Percentiles rank a stretch among this genome's conserved stretches.
Evolutionary conservation across 2,113 vertebrate genomes (phyloP).

Genomic region (Rhinichthys klamathensis): DNA sequence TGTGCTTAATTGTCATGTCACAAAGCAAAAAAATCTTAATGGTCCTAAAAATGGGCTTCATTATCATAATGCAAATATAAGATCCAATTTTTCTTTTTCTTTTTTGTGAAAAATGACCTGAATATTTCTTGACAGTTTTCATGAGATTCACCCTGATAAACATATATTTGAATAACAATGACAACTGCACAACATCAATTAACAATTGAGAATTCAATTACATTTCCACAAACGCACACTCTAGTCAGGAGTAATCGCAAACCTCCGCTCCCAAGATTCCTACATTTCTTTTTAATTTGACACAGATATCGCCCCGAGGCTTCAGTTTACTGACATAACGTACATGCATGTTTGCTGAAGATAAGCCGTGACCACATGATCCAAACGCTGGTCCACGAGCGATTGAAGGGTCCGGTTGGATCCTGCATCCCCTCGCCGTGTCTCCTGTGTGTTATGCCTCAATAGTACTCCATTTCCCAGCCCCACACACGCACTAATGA

Average conservation of each 20-base stretch:
- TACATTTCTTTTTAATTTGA: slow-evolving; percentile 37
- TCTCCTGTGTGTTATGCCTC: slow-evolving; percentile 2
- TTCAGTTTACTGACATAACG: slow-evolving; percentile 3
- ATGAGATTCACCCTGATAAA: not conserved
- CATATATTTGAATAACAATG: not conserved
- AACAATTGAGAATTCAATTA: slow-evolving; percentile 2
- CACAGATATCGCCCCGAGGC: slow-evolving; percentile 15
- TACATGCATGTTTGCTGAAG: slow-evolving; percentile 26
- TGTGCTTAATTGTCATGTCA: not conserved
- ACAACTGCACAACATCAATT: not conserved
- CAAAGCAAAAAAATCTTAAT: not conserved
- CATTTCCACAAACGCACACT: slow-evolving; percentile 3
- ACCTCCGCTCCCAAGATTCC: not conserved
- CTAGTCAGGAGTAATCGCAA: not conserved
- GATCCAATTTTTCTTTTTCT: not conserved
- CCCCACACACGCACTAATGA: slow-evolving; percentile 64
- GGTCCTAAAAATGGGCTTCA: not conserved
- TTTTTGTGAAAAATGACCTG: not conserved
- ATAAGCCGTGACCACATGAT: slow-evolving; percentile 29
- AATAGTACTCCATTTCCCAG: slow-evolving; percentile 39
- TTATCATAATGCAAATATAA: not conserved
- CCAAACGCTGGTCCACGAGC: slow-evolving; percentile 1
- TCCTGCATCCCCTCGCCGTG: not conserved
- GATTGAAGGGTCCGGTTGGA: not conserved
- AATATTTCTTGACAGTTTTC: not conserved